These are phyloP conservation scores for Musca vetustissima DNA, from an alignment of 1,140 invertebrate species.

Conservation along the genomic window DNA sequence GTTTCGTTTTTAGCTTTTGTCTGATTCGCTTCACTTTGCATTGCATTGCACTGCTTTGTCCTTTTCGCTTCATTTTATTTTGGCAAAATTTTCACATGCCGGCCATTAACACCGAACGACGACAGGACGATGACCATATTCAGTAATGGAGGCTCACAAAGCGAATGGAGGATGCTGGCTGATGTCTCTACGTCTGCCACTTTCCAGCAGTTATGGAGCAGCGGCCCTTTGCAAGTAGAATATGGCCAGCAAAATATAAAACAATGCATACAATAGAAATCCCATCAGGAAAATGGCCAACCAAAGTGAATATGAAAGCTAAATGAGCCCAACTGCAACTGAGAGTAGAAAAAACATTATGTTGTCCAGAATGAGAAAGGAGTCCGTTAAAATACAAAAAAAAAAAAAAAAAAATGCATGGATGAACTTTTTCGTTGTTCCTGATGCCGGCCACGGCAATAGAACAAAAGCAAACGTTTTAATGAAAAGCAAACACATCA, in stretches of 20 bases:
- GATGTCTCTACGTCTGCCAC: not conserved
- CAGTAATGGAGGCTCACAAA: not conserved
- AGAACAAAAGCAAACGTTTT: constrained; percentile 21
- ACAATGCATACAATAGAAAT: constrained; percentile 20
- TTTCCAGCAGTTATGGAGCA: too few relatives aligned
- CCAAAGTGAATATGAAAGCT: not conserved
- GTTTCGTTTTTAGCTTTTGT: too few relatives aligned
- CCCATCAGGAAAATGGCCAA: not conserved
- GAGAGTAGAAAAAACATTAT: constrained; percentile 1
- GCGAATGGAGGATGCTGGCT: too few relatives aligned
- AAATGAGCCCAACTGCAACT: constrained; percentile 1
- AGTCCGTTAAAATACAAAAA: not conserved
- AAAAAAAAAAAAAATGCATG: not conserved
- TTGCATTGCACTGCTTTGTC: not conserved
- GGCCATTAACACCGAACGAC: constrained; percentile 7
- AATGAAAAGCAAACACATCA: constrained; percentile 23
- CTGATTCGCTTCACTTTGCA: too few relatives aligned
- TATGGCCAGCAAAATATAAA: constrained; percentile 1
- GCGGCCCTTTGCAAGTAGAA: not conserved
- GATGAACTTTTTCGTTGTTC: not conserved
- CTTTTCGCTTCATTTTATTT: not conserved
- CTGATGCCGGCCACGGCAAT: not conserved
- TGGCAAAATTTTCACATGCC: constrained; percentile 1
- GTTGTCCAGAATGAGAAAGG: not conserved
- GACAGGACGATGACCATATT: constrained; percentile 21